Evolutionary conservation across 1,140 invertebrate genomes (phyloP), one percentile per base, ranked within the genome.

Genomic region (Pectinophora gossypiella): DNA sequence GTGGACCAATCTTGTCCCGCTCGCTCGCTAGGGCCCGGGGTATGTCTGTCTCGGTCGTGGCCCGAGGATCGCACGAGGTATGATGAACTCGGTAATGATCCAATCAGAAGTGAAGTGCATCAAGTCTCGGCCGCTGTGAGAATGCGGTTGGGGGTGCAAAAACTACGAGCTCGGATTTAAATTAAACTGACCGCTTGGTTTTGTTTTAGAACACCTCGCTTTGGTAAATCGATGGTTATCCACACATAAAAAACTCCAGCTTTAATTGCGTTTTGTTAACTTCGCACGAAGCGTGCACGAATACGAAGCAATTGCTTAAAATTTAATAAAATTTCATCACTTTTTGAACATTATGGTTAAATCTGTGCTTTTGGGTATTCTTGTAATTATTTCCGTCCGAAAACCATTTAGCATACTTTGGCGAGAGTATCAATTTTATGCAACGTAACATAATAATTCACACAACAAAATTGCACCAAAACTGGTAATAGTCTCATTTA

Each of bases 1-100:
- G 45, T 61, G 64, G 65, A 51, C 22, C 56, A 51, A 71, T 15
- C 38, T 40, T 40, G 13, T 40, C 10, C 18, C 77, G 73, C 75
- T 64, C 32, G 83, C 71, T 55, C 38, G 19, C 50, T 46, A 47
- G 42, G 23, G 20, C 13, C 22, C 20, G 15, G 10, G 19, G 52
- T 40, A 19, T 61, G 53, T 75, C 45, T 23, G 56, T 84, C 77
- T 72, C 74, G 61, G 54, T 82, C 76, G 36, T 65, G 50, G 73
- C 78, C 74, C 56, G 75, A 76, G 83, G 81, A 82, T 81, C 75
- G 81, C 78, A 72, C 72, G 74, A 72, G 75, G 84, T 83, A 87
- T 87, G 81, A 87, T 87, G 81, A 87, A 85, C 81, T 83, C 83
- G 78, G 84, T 87, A 87, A 87, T 87, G 84, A 87, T 87, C 84